A percentile compares a stretch with the other conserved stretches of the same genome.
Conservation (phyloP, 2,113 vertebrate genomes). For the Phoxinus phoxinus region DNA sequence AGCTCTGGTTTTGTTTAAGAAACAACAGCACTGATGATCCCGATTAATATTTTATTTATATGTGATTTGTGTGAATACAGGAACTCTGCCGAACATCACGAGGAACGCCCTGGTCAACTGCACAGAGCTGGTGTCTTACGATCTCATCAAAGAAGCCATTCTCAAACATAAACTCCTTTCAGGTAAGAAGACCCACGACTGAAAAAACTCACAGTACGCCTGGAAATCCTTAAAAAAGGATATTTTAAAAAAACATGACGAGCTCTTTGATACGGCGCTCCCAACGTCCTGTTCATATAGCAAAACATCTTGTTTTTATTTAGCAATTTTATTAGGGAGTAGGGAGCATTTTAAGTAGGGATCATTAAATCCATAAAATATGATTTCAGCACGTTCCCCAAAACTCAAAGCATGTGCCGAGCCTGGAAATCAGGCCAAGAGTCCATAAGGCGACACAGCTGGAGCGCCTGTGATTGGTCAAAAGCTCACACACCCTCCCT, state of each 20-base stretch:
- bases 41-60: not conserved
- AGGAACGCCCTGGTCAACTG: slow-evolving; percentile 88
- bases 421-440: not conserved
- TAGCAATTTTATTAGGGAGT: not conserved
- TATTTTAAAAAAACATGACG: not conserved
- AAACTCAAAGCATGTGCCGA: not conserved
- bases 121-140: slow-evolving; percentile 87
- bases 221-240: not conserved
- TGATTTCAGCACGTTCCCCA: not conserved
- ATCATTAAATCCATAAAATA: not conserved
- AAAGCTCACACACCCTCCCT: not conserved
- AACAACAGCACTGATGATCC: not conserved
- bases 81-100: slow-evolving; percentile 86
- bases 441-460: not conserved
- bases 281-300: not conserved
- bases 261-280: not conserved
- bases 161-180: slow-evolving; percentile 81
- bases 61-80: slow-evolving; percentile 61
- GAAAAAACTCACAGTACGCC: not conserved
- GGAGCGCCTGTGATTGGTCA: not conserved
- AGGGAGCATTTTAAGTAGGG: not conserved
- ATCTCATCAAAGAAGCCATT: slow-evolving; percentile 85
- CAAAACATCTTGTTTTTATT: not conserved
- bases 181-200: slow-evolving; percentile 68
- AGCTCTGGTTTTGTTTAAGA: not conserved